Evolutionary conservation across 2,888 invertebrate species (phyloP).

Genomic region (Herminia tarsipennalis): DNA sequence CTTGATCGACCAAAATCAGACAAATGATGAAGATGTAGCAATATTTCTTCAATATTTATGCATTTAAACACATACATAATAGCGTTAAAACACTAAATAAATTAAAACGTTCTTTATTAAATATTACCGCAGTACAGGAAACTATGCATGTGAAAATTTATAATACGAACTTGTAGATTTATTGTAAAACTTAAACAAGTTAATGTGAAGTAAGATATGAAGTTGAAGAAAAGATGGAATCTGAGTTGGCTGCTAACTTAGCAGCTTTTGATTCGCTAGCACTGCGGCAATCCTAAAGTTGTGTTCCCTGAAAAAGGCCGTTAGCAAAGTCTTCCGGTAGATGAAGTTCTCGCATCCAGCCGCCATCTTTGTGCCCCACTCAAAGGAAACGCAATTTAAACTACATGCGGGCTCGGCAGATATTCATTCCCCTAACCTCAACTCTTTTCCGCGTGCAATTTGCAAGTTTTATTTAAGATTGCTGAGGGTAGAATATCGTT

Average conservation of each 20-base stretch:
- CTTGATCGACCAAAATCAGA: too few relatives aligned
- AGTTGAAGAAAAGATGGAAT: constrained; percentile 32
- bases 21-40: too few relatives aligned
- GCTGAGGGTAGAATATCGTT: constrained; percentile 20
- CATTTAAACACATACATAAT: too few relatives aligned
- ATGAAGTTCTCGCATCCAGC: constrained; percentile 62
- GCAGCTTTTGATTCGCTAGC: constrained; percentile 55
- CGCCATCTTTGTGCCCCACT: constrained; percentile 65
- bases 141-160: too few relatives aligned
- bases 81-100: too few relatives aligned
- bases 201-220: constrained; percentile 37
- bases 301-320: constrained; percentile 60
- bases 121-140: too few relatives aligned
- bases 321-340: constrained; percentile 55
- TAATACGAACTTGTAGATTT: too few relatives aligned
- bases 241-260: constrained; percentile 42
- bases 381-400: constrained; percentile 79
- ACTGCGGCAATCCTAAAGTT: constrained; percentile 54
- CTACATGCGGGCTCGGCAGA: constrained; percentile 74
- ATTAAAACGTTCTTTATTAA: too few relatives aligned
- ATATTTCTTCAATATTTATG: too few relatives aligned
- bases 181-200: constrained; percentile 32
- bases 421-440: constrained; percentile 61
- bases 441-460: constrained; percentile 54
- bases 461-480: constrained; percentile 50